Percentiles rank a stretch among this genome's conserved stretches.
Evolutionary conservation across 2,888 invertebrate species (phyloP).

Genomic region (Endomychus coccineus): DNA sequence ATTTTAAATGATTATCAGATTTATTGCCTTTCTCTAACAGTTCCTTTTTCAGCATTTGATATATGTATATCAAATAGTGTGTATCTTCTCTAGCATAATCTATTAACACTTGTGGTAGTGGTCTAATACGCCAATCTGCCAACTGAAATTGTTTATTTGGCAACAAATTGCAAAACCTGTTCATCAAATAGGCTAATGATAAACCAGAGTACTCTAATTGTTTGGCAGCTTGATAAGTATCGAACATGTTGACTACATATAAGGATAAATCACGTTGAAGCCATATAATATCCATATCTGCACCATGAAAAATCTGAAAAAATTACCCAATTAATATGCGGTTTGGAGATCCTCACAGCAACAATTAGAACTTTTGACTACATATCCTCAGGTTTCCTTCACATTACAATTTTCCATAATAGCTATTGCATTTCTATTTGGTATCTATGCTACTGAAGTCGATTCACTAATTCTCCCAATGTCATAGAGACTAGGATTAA

Average conservation of each 20-base stretch:
- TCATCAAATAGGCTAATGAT: constrained; percentile 72
- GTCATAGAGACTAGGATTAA: too few species aligned
- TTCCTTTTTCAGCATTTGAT: constrained; percentile 69
- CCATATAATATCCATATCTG: constrained; percentile 83
- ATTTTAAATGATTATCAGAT: constrained; percentile 53
- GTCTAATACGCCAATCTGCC: constrained; percentile 92
- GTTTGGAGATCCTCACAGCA: background rate
- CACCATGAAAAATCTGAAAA: constrained; percentile 77
- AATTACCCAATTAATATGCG: background rate
- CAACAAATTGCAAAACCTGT: constrained; percentile 67
- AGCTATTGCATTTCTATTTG: too few species aligned
- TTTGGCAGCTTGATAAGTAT: constrained; percentile 84
- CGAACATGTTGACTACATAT: constrained; percentile 95
- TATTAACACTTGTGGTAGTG: constrained; percentile 72
- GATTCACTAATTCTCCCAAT: too few species aligned
- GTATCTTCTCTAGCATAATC: constrained; percentile 90
- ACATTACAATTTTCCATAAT: too few species aligned
- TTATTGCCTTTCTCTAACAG: constrained; percentile 60
- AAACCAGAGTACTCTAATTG: constrained; percentile 60
- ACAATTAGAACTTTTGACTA: background rate
- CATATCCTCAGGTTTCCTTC: background rate
- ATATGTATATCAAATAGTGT: constrained; percentile 87
- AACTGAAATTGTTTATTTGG: constrained; percentile 88
- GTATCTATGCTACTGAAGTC: too few species aligned
- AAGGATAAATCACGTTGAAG: constrained; percentile 90